phyloP scores from a whole-genome alignment of 2,113 vertebrate species.

The Calonectris borealis region DNA sequence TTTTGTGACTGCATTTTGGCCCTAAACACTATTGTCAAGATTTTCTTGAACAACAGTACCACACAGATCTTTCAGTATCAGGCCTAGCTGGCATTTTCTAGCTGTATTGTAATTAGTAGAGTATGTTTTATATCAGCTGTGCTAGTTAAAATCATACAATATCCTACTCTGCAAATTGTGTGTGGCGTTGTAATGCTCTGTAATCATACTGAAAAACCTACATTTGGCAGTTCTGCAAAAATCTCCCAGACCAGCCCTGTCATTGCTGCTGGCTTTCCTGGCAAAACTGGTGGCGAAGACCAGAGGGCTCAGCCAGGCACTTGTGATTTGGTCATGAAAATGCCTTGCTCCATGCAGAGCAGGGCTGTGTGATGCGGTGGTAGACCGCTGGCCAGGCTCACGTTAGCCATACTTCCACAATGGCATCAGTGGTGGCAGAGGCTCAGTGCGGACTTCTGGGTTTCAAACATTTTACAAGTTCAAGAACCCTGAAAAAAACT shows the following conservation, averaged over 20 bases:
- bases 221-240: not conserved
- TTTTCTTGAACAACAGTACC: not conserved
- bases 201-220: not conserved
- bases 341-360: not conserved
- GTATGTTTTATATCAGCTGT: not conserved
- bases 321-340: not conserved
- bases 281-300: not conserved
- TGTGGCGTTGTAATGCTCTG: not conserved
- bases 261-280: not conserved
- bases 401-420: not conserved
- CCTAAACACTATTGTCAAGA: not conserved
- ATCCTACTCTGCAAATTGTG: not conserved
- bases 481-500: not conserved
- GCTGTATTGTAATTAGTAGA: not conserved
- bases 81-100: not conserved
- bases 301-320: not conserved
- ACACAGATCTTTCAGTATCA: not conserved
- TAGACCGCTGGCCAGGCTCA: not conserved
- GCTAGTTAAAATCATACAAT: not conserved
- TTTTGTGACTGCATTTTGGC: not conserved
- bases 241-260: not conserved
- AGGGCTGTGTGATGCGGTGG: not conserved
- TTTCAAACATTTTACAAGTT: not conserved
- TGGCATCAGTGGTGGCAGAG: not conserved
- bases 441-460: not conserved